phyloP scores from a whole-genome alignment of 2,797 vertebrate genomes.

The Neosilurus hyrtlii region DNA sequence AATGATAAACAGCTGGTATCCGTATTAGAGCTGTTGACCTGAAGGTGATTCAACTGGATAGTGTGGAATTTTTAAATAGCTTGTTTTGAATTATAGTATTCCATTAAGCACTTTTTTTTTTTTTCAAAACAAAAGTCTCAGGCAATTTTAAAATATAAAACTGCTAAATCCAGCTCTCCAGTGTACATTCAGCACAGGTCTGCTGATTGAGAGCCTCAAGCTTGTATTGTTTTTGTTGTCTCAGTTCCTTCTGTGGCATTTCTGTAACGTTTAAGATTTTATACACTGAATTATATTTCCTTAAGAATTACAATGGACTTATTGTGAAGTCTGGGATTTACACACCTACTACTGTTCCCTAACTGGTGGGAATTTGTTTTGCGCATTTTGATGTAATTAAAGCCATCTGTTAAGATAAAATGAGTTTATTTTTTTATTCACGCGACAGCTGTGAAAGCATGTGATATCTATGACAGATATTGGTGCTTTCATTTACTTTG shows the following conservation, averaged over 20 bases:
- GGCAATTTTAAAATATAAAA: not conserved
- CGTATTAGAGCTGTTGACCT: not conserved
- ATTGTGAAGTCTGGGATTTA: not conserved
- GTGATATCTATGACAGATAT: not conserved
- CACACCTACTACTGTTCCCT: not conserved
- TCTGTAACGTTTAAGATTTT: not conserved
- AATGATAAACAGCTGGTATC: constrained; percentile 6
- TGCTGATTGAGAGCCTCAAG: not conserved
- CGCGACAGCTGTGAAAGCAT: not conserved
- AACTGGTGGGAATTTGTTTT: not conserved
- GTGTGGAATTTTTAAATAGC: not conserved
- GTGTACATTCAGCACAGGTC: constrained; percentile 8
- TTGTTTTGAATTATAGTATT: not conserved
- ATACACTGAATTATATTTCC: constrained; percentile 2
- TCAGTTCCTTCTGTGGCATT: not conserved
- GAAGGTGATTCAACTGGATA: not conserved
- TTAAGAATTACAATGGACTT: not conserved
- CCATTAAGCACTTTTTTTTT: not conserved
- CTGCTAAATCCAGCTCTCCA: not conserved
- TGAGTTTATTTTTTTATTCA: not conserved
- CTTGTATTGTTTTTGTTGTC: not conserved
- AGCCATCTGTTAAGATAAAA: not conserved
- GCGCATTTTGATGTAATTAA: not conserved
- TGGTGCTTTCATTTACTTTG: no score
- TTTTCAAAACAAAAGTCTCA: not conserved